These are phyloP conservation scores for Epinotia bilunana DNA, from an alignment of 2,888 invertebrate species.

Conservation along the genomic window DNA sequence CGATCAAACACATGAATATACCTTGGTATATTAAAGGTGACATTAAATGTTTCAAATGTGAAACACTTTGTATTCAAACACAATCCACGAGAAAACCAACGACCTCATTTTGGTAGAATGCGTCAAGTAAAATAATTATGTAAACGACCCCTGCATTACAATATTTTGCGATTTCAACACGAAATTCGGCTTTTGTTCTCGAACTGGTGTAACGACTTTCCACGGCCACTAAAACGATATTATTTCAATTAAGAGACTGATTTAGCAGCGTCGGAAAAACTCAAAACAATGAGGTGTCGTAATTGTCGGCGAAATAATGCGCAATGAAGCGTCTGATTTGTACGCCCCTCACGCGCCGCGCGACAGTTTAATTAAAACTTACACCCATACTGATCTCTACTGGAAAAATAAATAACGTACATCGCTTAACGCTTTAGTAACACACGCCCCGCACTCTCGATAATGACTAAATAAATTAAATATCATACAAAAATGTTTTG, in stretches of 20 bases:
- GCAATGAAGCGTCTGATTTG: slow-evolving; percentile 75
- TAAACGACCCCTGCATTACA: slow-evolving; percentile 67
- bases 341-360: slow-evolving; percentile 50
- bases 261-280: slow-evolving; percentile 77
- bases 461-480: slow-evolving; percentile 58
- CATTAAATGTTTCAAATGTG: slow-evolving; percentile 22
- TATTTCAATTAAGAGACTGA: slow-evolving; percentile 79
- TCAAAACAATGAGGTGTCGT: slow-evolving; percentile 79
- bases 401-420: slow-evolving; percentile 53
- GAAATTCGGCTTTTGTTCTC: slow-evolving; percentile 79
- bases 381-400: slow-evolving; percentile 46
- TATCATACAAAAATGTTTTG: slow-evolving; percentile 65
- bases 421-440: slow-evolving; percentile 46
- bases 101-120: slow-evolving; percentile 62
- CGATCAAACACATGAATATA: slow-evolving; percentile 42
- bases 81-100: slow-evolving; percentile 57
- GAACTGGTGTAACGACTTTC: slow-evolving; percentile 72
- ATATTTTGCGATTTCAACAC: slow-evolving; percentile 78
- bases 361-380: slow-evolving; percentile 44
- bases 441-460: slow-evolving; percentile 44
- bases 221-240: slow-evolving; percentile 77
- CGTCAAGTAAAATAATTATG: slow-evolving; percentile 68
- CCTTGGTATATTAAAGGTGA: slow-evolving; percentile 4
- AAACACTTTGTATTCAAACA: slow-evolving; percentile 47
- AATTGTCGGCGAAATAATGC: slow-evolving; percentile 73